Conservation (phyloP, 2,888 invertebrate species). For the Standfussiana lucernea region DNA sequence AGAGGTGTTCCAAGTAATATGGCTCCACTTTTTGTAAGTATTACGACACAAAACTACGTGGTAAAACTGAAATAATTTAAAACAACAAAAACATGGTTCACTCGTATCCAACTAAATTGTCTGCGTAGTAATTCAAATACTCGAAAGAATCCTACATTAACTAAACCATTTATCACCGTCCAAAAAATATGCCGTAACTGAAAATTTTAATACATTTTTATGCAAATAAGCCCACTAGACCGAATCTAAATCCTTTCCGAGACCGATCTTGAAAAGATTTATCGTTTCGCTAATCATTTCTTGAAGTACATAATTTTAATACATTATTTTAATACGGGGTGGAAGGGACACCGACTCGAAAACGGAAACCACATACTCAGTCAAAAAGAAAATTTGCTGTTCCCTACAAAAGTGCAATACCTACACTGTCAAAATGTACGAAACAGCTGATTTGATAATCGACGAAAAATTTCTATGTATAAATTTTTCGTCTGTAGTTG, state of each 20-base stretch:
- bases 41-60: background rate
- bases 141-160: constrained; percentile 27
- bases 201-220: constrained; percentile 58
- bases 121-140: background rate
- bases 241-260: constrained; percentile 39
- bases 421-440: too few relatives aligned
- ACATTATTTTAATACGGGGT: constrained; percentile 34
- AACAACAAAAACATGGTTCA: background rate
- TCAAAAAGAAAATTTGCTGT: too few relatives aligned
- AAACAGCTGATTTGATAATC: too few relatives aligned
- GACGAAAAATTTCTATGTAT: too few relatives aligned
- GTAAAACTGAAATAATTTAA: background rate
- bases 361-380: too few relatives aligned
- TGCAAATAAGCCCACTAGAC: constrained; percentile 51
- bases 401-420: too few relatives aligned
- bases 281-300: constrained; percentile 41
- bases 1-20: background rate
- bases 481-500: too few relatives aligned
- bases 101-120: background rate
- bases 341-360: too few relatives aligned
- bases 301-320: constrained; percentile 38
- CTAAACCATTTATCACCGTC: constrained; percentile 53
- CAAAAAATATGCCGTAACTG: constrained; percentile 45
- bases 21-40: background rate
- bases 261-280: constrained; percentile 49